These are phyloP conservation scores for Drosophila glabriapex DNA, from an alignment of 2,888 invertebrate genomes.

Conservation along the genomic window DNA sequence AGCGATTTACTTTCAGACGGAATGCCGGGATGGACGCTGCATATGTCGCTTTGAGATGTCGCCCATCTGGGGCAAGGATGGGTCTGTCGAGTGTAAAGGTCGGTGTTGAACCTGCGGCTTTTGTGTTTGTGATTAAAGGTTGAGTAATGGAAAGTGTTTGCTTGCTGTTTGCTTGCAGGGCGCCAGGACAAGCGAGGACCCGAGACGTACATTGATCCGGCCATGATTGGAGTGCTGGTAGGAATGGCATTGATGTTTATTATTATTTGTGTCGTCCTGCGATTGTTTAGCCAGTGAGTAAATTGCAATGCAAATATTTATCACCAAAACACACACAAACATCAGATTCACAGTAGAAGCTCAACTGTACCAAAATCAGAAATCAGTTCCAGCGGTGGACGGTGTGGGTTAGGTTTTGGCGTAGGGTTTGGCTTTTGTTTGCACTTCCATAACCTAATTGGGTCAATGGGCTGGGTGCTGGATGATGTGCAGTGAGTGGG, in stretches of 20 bases:
- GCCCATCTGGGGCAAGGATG: conserved; percentile 89
- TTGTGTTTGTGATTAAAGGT: conserved; percentile 3
- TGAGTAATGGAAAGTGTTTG: conserved; percentile 34
- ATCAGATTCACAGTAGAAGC: not conserved
- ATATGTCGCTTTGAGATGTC: conserved; percentile 92
- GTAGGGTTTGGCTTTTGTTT: not conserved
- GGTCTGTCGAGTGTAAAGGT: conserved; percentile 91
- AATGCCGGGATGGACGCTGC: conserved; percentile 92
- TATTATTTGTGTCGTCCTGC: conserved; percentile 95
- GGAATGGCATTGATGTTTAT: conserved; percentile 97
- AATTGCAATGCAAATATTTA: conserved; percentile 75
- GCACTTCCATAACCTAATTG: conserved; percentile 46
- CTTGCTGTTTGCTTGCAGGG: conserved; percentile 71
- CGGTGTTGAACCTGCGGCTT: conserved; percentile 65
- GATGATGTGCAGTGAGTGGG: too few species aligned
- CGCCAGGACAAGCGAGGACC: conserved; percentile 88
- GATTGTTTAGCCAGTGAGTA: conserved; percentile 95
- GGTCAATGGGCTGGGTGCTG: conserved; percentile 52
- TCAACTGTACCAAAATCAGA: conserved; percentile 3
- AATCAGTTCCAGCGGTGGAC: not conserved
- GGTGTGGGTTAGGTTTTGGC: not conserved
- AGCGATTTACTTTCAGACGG: conserved; percentile 89
- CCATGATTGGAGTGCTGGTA: conserved; percentile 95
- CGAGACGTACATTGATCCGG: conserved; percentile 92
- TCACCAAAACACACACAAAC: conserved; percentile 37